These are phyloP conservation scores for Micromussa lordhowensis DNA, from an alignment of 92 coral and sea anemone genomes.

Conservation along the genomic window DNA sequence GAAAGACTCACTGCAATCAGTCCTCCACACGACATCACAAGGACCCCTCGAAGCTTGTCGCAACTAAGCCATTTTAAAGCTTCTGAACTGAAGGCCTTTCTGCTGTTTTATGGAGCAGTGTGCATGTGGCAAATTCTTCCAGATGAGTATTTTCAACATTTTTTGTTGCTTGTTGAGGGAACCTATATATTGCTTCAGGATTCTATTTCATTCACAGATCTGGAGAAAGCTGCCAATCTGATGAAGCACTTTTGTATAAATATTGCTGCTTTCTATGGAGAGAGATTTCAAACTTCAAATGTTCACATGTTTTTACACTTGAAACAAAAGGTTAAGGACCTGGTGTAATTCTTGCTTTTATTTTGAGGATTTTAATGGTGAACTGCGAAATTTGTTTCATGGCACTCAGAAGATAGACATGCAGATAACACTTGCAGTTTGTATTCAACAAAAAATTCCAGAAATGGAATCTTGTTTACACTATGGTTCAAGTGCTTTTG, in stretches of 20 bases:
- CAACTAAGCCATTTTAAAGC: constrained; percentile 62
- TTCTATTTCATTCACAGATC: constrained; percentile 32
- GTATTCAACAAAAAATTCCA: constrained; percentile 46
- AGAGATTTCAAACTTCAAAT: constrained; percentile 53
- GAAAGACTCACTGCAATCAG: constrained; percentile 27
- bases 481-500: constrained; percentile 44
- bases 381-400: constrained; percentile 31
- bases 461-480: constrained; percentile 35
- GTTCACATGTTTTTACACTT: constrained; percentile 37
- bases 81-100: constrained; percentile 55
- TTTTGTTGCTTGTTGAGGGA: constrained; percentile 53
- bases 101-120: constrained; percentile 53
- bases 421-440: constrained; percentile 26
- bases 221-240: constrained; percentile 35
- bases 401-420: too few relatives aligned
- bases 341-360: constrained; percentile 45
- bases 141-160: constrained; percentile 61
- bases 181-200: constrained; percentile 44
- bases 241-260: constrained; percentile 61
- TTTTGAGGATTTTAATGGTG: constrained; percentile 50
- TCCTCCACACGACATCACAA: constrained; percentile 60
- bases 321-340: constrained; percentile 26
- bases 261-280: constrained; percentile 36
- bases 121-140: constrained; percentile 64
- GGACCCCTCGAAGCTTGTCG: constrained; percentile 56